A percentile compares a stretch with the other conserved stretches of the same genome.
These are phyloP conservation scores for Typhlomys cinereus DNA, from an alignment of 2,113 vertebrate genomes.

Conservation along the genomic window DNA sequence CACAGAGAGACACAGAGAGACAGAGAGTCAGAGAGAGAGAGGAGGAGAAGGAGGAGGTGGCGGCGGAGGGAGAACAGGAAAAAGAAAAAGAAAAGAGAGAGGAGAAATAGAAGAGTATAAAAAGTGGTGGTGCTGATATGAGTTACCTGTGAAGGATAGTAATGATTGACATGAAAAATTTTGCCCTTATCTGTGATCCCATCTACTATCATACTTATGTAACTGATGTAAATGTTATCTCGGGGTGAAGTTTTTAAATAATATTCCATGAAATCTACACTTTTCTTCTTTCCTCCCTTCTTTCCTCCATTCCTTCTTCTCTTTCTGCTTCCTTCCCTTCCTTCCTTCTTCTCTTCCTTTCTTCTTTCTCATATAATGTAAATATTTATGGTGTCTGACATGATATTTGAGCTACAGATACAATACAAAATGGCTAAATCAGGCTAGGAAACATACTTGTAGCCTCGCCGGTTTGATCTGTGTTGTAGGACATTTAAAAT, in stretches of 20 bases:
- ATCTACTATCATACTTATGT: too few relatives aligned
- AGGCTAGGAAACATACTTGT: neutral
- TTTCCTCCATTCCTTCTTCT: neutral
- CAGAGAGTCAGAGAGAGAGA: neutral
- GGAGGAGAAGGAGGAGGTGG: neutral
- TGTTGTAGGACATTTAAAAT: neutral
- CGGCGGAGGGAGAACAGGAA: too few relatives aligned
- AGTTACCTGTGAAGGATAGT: too few relatives aligned
- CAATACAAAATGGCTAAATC: neutral
- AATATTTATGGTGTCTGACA: neutral
- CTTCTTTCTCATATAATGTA: neutral
- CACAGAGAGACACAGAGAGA: neutral
- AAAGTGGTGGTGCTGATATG: too few relatives aligned
- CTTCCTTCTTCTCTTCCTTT: neutral
- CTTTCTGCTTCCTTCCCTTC: neutral
- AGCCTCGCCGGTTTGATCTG: too few relatives aligned
- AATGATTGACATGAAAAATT: too few relatives aligned
- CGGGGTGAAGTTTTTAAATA: too few relatives aligned
- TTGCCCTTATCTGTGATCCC: too few relatives aligned
- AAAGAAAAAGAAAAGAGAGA: too few relatives aligned
- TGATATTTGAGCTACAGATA: too few relatives aligned
- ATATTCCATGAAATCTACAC: neutral
- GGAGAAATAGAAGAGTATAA: too few relatives aligned
- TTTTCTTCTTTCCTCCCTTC: neutral
- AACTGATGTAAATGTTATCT: too few relatives aligned